phyloP scores from a whole-genome alignment of 53 echinoderm and acorn worm genomes.

The Antedon mediterranea region DNA sequence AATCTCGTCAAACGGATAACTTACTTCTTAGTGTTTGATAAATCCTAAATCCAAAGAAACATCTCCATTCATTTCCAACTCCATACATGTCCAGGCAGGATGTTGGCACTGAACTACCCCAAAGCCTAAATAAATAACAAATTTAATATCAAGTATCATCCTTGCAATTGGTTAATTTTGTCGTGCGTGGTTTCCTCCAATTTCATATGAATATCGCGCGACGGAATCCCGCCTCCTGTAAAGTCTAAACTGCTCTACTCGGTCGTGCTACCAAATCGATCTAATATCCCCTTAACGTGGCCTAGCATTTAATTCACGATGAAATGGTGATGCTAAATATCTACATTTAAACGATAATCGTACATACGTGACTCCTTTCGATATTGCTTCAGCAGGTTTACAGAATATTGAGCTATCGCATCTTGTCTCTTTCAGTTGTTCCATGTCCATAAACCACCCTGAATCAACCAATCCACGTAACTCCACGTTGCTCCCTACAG shows the following conservation, averaged over 20 bases:
- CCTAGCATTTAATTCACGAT: too few species aligned
- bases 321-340: too few species aligned
- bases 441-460: constrained; percentile 83
- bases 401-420: constrained; percentile 53
- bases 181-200: too few species aligned
- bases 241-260: too few species aligned
- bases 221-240: too few species aligned
- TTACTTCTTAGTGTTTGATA: constrained; percentile 79
- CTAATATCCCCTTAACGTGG: too few species aligned
- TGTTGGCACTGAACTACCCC: constrained; percentile 51
- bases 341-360: not conserved
- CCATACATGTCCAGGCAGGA: constrained; percentile 39
- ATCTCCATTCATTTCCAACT: constrained; percentile 57
- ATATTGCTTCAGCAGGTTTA: constrained; percentile 52
- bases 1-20: too few species aligned
- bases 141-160: not conserved
- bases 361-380: constrained; percentile 68
- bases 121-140: constrained; percentile 32
- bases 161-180: not conserved
- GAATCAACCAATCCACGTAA: constrained; percentile 72
- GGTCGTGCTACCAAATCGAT: too few species aligned
- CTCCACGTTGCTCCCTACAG: constrained; percentile 55
- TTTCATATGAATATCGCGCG: too few species aligned
- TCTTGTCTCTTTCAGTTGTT: constrained; percentile 19
- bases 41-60: constrained; percentile 77